Base-by-base conservation (phyloP, 2,888 invertebrate genomes). In the Cetonia aurata region DNA sequence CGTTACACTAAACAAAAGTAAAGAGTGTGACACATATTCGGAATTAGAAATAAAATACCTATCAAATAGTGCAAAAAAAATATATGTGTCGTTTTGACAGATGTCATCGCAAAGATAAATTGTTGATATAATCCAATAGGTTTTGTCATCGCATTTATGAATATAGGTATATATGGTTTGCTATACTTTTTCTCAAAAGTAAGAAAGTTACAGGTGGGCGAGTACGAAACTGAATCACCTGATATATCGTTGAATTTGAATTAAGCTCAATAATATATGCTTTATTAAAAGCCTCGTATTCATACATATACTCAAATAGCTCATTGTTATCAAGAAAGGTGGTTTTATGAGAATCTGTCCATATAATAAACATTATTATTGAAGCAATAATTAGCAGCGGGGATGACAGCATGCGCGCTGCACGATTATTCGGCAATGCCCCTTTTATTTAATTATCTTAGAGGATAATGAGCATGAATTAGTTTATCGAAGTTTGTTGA, bases 381-480 rank as follows among this genome's bases (percentile, higher is more conserved):
- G 37, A 57, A 55, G 52, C 55, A 48, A 46, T 53, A 70, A 69
- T 3, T 1, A 19, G 53, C 50, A 69, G 50, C 41, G 50, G 31
- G 13, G 31, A 70, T 65, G 55, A 37, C 37, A 42, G 67, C 67
- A 71, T 71, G 71, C n/a, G n/a, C n/a, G n/a, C 67, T 67, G 71
- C 71, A 71, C 67, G 71, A 71, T 37, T 46, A 70, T 52, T 44
- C 48, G 19, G 33, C 56, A 57, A 57, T 57, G 56, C 68, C 46
- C 57, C 41, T 55, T 55, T 67, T 52, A 67, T 42, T 67, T 67
- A 13, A 67, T 46, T 56, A 68, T 19, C 44, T 57, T 56, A 57
- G 56, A 68, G 17, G 57, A 57, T 46, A 68, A 44, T 44, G 44
- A 41, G 67, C 67, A 68, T 68, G 67, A 56, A 48, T 68, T 68